phyloP scores from a whole-genome alignment of 2,888 invertebrate genomes.

The Corbicula japonica region DNA sequence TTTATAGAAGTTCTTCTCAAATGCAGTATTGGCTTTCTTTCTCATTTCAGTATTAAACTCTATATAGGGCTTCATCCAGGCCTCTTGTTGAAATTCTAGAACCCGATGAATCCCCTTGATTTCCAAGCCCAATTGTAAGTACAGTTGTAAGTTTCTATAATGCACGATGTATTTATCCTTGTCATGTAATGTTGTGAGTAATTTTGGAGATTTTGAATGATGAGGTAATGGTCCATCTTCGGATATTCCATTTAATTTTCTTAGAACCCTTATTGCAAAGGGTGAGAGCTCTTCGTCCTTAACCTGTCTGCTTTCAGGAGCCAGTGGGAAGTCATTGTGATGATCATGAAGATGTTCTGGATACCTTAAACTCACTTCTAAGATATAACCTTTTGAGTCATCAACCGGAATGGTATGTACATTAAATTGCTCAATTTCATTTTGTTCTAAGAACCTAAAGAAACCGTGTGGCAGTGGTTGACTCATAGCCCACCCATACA shows the following conservation, averaged over 20 bases:
- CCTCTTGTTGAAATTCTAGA: too few relatives aligned
- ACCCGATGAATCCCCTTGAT: too few relatives aligned
- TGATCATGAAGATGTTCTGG: constrained; percentile 22
- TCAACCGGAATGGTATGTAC: neutral
- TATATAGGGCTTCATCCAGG: too few relatives aligned
- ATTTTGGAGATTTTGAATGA: constrained; percentile 16
- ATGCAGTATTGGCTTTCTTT: too few relatives aligned
- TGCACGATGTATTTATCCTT: neutral
- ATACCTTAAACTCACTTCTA: constrained; percentile 35
- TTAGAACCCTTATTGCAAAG: constrained; percentile 9
- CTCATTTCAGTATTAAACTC: too few relatives aligned
- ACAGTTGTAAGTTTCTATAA: too few relatives aligned
- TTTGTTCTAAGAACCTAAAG: constrained; percentile 68
- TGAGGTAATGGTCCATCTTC: constrained; percentile 5
- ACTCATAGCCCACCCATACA: constrained; percentile 69
- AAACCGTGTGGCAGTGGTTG: constrained; percentile 73
- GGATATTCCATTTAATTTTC: constrained; percentile 13
- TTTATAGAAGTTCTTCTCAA: too few relatives aligned
- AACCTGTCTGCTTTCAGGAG: constrained; percentile 22
- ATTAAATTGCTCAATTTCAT: constrained; percentile 24
- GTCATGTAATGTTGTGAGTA: constrained; percentile 7
- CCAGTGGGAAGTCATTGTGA: constrained; percentile 33
- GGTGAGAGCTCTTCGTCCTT: constrained; percentile 8
- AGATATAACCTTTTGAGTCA: constrained; percentile 22
- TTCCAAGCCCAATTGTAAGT: too few relatives aligned